These are phyloP conservation scores for Zygothrica quintamaculata DNA, from an alignment of 2,888 invertebrate genomes.

Conservation along the genomic window DNA sequence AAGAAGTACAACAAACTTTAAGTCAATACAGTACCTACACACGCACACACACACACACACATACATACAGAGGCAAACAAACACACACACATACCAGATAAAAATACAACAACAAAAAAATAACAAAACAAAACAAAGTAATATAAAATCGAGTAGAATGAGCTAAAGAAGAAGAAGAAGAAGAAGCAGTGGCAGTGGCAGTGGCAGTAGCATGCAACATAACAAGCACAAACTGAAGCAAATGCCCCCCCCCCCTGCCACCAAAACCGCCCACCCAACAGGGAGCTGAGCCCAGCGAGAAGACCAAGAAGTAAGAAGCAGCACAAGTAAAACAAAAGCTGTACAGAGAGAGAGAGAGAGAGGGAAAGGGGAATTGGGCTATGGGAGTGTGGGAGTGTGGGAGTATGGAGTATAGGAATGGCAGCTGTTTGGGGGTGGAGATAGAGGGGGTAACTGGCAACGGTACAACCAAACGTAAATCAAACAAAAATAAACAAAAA, in stretches of 20 bases:
- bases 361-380: slow-evolving; percentile 7
- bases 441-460: slow-evolving; percentile 30
- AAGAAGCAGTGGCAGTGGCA: no score
- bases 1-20: slow-evolving; percentile 76
- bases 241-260: slow-evolving; percentile 24
- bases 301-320: slow-evolving; percentile 41
- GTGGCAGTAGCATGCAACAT: slow-evolving; percentile 20
- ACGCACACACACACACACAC: slow-evolving; percentile 42
- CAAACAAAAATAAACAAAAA: slow-evolving; percentile 74
- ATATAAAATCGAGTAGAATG: slow-evolving; percentile 65
- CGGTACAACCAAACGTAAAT: slow-evolving; percentile 71
- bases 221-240: slow-evolving; percentile 60
- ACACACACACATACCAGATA: slow-evolving; percentile 12
- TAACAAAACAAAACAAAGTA: slow-evolving; percentile 52
- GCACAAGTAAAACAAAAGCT: slow-evolving; percentile 67
- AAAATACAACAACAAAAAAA: slow-evolving; percentile 31
- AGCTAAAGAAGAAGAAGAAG: slow-evolving; percentile 21
- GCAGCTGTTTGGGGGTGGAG: background rate
- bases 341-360: slow-evolving; percentile 20
- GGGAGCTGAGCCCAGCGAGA: slow-evolving; percentile 22
- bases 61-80: slow-evolving; percentile 23
- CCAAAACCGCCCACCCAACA: slow-evolving; percentile 13
- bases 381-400: slow-evolving; percentile 3
- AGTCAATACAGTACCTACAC: slow-evolving; percentile 72
- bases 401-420: background rate